A percentile compares a stretch with the other conserved stretches of the same genome.
Evolutionary conservation across 2,797 vertebrate species (phyloP).

Genomic region (Myotis pilosus): DNA sequence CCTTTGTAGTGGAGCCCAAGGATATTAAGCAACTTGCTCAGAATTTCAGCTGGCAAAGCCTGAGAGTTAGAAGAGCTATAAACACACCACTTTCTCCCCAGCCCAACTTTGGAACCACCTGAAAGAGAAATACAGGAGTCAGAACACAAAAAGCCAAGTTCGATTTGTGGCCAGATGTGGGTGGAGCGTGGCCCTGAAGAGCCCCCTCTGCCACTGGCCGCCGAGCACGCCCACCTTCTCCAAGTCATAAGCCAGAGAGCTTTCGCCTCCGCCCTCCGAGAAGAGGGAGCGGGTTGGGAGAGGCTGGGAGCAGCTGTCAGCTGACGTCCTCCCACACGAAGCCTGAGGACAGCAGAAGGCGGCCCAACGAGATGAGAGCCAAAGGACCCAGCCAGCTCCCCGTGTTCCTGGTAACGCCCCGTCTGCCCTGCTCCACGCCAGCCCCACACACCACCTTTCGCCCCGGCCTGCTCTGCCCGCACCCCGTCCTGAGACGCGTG

Average conservation of each 20-base stretch:
- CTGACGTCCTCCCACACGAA: fast-evolving
- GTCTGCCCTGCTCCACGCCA: background rate
- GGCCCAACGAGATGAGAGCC: background rate
- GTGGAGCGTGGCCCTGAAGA: background rate
- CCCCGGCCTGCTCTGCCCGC: background rate
- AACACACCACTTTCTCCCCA: background rate
- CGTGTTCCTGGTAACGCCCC: background rate
- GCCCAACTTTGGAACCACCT: background rate
- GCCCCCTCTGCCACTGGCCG: background rate
- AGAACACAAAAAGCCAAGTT: background rate
- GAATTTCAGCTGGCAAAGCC: constrained; percentile 9
- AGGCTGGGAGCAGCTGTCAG: background rate
- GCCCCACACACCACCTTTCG: background rate
- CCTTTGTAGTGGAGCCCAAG: background rate
- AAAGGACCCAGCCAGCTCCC: background rate
- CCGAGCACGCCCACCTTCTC: background rate
- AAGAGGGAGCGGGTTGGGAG: background rate
- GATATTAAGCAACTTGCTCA: constrained; percentile 24
- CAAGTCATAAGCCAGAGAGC: fast-evolving
- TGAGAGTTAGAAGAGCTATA: background rate
- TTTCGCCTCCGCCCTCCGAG: background rate
- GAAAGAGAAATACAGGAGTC: background rate
- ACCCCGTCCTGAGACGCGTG: fast-evolving
- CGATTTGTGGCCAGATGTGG: background rate
- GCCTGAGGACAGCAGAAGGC: background rate